Percentiles rank a stretch among this genome's conserved stretches.
phyloP scores from a whole-genome alignment of 2,113 vertebrate species.

The western clawed frog (Xenopus tropicalis) region UCB_Xtro_10.0 CM004447.2:53934001-53934500 shows the following conservation, averaged over 20 bases:
- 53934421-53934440: slow-evolving; percentile 33
- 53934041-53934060: too few relatives aligned
- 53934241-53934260: not conserved
- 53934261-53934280: slow-evolving; percentile 1
- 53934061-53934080: too few relatives aligned
- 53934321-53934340: slow-evolving; percentile 5
- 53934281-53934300: not conserved
- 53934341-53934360: slow-evolving; percentile 6
- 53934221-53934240: not conserved
- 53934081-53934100: too few relatives aligned
- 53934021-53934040: too few relatives aligned
- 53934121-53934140: too few relatives aligned
- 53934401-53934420: slow-evolving; percentile 33
- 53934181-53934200: not conserved
- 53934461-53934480: slow-evolving; percentile 40
- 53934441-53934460: slow-evolving; percentile 35
- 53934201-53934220: not conserved
- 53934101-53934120: too few relatives aligned
- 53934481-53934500: slow-evolving; percentile 37
- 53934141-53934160: too few relatives aligned
- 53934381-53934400: slow-evolving; percentile 20
- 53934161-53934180: too few relatives aligned
- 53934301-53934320: not conserved
- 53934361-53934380: slow-evolving; percentile 13
- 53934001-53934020: too few relatives aligned